phyloP scores from a whole-genome alignment of 2,113 vertebrate genomes.

The Capreolus pygargus region DNA sequence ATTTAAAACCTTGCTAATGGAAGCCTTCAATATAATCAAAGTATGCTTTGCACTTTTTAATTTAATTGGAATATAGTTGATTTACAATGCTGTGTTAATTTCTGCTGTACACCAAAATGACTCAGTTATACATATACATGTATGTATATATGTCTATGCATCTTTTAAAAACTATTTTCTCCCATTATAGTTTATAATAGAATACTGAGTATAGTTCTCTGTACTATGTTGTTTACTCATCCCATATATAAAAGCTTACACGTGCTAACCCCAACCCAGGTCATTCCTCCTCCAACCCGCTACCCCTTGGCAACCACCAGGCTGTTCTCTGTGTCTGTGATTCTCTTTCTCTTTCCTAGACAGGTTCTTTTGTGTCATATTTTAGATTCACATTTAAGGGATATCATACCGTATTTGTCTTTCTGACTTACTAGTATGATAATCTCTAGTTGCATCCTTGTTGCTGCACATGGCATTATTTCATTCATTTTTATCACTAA shows the following conservation, averaged over 20 bases:
- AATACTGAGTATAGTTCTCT: background rate
- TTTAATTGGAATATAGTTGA: background rate
- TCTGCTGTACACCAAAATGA: background rate
- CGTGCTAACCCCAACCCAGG: background rate
- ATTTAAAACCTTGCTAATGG: background rate
- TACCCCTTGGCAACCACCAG: background rate
- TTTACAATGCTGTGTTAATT: background rate
- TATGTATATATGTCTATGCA: background rate
- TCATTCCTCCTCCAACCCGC: background rate
- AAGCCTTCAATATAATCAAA: background rate
- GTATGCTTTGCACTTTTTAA: background rate
- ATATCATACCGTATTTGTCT: background rate
- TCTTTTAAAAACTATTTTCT: background rate
- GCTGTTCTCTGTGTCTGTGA: background rate
- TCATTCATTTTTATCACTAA: background rate
- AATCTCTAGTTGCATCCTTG: background rate
- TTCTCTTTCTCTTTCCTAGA: background rate
- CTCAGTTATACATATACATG: background rate
- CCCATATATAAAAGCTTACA: background rate
- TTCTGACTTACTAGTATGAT: background rate
- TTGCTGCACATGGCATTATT: background rate
- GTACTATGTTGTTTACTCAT: background rate
- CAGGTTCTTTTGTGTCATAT: background rate
- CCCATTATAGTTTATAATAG: background rate
- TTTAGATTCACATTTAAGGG: background rate